These are phyloP conservation scores for Rhegmatorhina hoffmannsi DNA, from an alignment of 2,113 vertebrate genomes.

Conservation along the genomic window DNA sequence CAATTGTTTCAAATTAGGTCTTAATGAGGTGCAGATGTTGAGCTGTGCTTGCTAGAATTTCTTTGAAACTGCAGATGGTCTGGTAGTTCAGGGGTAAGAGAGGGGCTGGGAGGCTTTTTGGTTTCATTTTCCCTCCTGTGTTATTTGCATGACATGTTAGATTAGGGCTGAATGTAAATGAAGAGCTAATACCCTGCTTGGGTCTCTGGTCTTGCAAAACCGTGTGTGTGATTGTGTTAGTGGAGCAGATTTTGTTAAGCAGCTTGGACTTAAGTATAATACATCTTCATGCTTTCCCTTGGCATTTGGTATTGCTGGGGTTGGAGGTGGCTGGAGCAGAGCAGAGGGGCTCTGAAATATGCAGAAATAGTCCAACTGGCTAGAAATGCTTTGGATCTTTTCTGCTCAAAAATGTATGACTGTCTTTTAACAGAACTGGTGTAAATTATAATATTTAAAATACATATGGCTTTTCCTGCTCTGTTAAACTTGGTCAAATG, in stretches of 20 bases:
- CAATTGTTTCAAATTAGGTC: conserved; percentile 64
- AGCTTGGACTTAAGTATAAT: neutral
- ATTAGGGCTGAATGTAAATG: conserved; percentile 53
- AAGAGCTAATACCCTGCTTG: conserved; percentile 28
- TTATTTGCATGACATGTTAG: conserved; percentile 60
- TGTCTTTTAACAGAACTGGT: neutral
- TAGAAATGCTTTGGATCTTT: neutral
- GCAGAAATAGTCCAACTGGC: neutral
- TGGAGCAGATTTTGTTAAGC: neutral
- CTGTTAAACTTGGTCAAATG: conserved; percentile 7
- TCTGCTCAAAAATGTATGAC: neutral
- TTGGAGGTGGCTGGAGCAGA: neutral
- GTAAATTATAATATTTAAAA: neutral
- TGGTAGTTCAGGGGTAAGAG: conserved; percentile 45
- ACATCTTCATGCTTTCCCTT: neutral
- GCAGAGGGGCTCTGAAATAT: neutral
- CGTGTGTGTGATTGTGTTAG: neutral
- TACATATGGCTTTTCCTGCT: neutral
- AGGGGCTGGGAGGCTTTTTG: neutral
- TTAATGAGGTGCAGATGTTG: conserved; percentile 66
- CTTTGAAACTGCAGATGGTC: conserved; percentile 68
- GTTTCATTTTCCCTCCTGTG: conserved; percentile 54
- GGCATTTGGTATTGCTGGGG: neutral
- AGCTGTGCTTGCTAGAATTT: conserved; percentile 15
- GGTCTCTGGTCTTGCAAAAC: neutral